Evolutionary conservation across 2,888 invertebrate genomes (phyloP), one percentile per base, ranked within the genome.

Genomic region (Acanthosoma haemorrhoidale): DNA sequence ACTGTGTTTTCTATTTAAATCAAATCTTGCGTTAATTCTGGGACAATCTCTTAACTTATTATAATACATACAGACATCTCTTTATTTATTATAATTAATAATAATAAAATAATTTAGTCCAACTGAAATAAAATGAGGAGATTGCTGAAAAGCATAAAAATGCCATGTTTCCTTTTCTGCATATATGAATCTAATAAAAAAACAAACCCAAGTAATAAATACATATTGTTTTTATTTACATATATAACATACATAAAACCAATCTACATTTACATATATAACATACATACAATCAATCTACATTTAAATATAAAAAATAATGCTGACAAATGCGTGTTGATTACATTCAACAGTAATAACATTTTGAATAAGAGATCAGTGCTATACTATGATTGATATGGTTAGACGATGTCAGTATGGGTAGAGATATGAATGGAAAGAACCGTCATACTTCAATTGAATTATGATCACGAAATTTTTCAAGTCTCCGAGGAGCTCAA

Each of bases 401-500:
- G 5, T 57, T 25, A 57, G 25, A 8, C 9, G 36, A 61, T 9
- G 61, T 36, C 61, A 61, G 36, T 61, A 61, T 36, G 21, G 36
- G 61, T 61, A 36, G 36, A 61, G 61, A 61, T 61, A 61, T 64
- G 41, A 64, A 25, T 64, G 64, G 64, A 64, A 64, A 64, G 64
- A 64, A 31, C 64, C 41, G 39, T 64, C 41, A 29, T 64, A 29
- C 38, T 29, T 29, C 25, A 39, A 31, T 21, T 25, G n/a, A 64
- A 39, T 39, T 41, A 38, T 64, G 64, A 64, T 64, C 64, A 64
- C 64, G 41, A 41, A 64, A 64, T 5, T 41, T 61, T 64, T 39
- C 29, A 51, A 51, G 51, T 41, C 39, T 21, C 38, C 39, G 38
- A 39, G 29, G 64, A 41, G 64, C 16, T 36, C 31, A 29, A 38